Percentiles rank a stretch among this genome's conserved stretches.
These are phyloP conservation scores for Habrosyne pyritoides DNA, from an alignment of 2,888 invertebrate species.

Conservation along the genomic window DNA sequence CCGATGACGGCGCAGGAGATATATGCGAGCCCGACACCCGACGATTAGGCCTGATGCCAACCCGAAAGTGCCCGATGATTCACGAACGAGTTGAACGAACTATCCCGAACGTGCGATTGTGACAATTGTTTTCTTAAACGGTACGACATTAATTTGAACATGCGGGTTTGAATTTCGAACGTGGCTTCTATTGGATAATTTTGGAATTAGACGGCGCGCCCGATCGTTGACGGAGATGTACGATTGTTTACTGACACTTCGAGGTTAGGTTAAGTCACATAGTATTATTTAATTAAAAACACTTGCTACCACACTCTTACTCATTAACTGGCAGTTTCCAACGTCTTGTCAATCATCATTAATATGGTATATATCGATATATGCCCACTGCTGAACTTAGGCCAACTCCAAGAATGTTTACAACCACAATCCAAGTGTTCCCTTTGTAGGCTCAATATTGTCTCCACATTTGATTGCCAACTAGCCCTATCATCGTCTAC, in stretches of 20 bases:
- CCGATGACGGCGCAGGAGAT: constrained; percentile 77
- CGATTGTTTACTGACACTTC: neutral
- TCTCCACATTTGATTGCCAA: too few relatives aligned
- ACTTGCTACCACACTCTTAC: neutral
- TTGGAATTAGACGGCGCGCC: constrained; percentile 32
- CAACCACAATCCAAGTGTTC: too few relatives aligned
- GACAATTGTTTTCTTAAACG: constrained; percentile 80
- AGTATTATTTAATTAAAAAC: constrained; percentile 7
- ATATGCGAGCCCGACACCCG: constrained; percentile 71
- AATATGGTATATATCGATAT: neutral
- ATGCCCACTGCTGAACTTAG: neutral
- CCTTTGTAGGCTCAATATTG: too few relatives aligned
- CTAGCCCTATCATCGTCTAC: neutral
- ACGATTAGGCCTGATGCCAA: constrained; percentile 81
- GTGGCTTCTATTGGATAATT: constrained; percentile 53
- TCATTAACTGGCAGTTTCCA: neutral
- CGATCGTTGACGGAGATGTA: constrained; percentile 9
- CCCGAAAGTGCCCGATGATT: constrained; percentile 66
- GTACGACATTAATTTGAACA: constrained; percentile 66
- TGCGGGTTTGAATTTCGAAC: constrained; percentile 71
- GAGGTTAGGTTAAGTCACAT: constrained; percentile 1
- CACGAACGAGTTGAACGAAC: constrained; percentile 73
- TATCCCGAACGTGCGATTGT: constrained; percentile 56
- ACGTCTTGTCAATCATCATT: neutral
- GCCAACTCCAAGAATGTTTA: neutral